These are phyloP conservation scores for Lithophane leautieri DNA, from an alignment of 2,888 invertebrate species.

Conservation along the genomic window DNA sequence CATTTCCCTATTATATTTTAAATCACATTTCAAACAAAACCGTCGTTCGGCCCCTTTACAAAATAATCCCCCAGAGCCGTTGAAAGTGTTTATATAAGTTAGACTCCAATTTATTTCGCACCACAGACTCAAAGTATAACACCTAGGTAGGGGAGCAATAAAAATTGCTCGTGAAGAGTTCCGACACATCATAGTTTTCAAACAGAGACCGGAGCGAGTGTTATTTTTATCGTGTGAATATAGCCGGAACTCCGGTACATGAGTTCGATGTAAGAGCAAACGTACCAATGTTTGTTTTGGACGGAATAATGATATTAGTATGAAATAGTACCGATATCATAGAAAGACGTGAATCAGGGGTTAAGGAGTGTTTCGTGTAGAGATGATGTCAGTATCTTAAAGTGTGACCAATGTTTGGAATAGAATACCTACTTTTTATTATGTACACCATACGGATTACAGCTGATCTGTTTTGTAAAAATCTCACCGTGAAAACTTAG, in stretches of 20 bases:
- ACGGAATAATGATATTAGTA: background rate
- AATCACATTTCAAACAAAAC: conserved; percentile 20
- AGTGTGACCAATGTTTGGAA: too few relatives aligned
- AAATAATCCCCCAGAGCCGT: conserved; percentile 10
- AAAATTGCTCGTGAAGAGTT: conserved; percentile 11
- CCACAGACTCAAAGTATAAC: conserved; percentile 18
- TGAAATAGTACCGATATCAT: background rate
- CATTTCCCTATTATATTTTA: conserved; percentile 7
- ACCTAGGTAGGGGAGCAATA: conserved; percentile 11
- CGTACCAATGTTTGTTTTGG: conserved; percentile 21
- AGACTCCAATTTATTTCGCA: conserved; percentile 36
- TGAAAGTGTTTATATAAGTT: conserved; percentile 46
- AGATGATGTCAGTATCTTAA: background rate
- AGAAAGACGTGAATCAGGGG: background rate
- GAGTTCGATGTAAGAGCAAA: background rate
- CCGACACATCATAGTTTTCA: conserved; percentile 11
- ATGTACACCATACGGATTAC: too few relatives aligned
- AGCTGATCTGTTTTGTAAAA: too few relatives aligned
- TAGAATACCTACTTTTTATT: too few relatives aligned
- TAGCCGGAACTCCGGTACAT: background rate
- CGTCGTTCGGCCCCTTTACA: conserved; percentile 12
- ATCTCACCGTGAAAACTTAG: too few relatives aligned
- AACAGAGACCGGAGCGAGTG: background rate
- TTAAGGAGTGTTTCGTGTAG: background rate
- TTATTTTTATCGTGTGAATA: conserved; percentile 20